Conservation (phyloP, 92 coral and sea anemone species). For the Scolanthus callimorphus region DNA sequence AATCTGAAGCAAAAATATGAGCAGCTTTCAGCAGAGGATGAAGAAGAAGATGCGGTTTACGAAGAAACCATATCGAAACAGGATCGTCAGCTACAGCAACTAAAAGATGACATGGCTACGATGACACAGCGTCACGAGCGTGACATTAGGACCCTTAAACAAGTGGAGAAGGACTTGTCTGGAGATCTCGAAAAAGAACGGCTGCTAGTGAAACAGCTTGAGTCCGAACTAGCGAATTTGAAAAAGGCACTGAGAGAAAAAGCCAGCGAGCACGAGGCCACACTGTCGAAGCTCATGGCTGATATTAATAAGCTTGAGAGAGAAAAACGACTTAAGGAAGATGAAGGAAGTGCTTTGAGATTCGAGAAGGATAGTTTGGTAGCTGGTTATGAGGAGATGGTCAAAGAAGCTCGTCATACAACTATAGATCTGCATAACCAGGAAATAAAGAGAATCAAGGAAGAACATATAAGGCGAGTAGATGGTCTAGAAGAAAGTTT, state of each 20-base stretch:
- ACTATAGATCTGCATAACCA: background rate
- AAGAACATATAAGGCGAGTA: conserved; percentile 27
- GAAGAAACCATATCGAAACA: conserved; percentile 16
- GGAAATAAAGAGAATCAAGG: conserved; percentile 9
- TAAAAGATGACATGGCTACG: conserved; percentile 16
- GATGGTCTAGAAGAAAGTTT: conserved; percentile 41
- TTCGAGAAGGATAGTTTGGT: conserved; percentile 14
- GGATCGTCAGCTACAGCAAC: conserved; percentile 24
- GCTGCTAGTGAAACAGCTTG: background rate
- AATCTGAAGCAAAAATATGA: conserved; percentile 5
- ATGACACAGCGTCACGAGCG: conserved; percentile 20
- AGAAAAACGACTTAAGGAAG: background rate
- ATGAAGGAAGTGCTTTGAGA: background rate
- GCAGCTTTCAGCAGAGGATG: conserved; percentile 6
- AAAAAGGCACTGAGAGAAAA: conserved; percentile 11
- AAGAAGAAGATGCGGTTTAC: background rate
- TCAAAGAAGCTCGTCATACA: background rate
- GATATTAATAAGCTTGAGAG: conserved; percentile 15
- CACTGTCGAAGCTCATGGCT: conserved; percentile 11
- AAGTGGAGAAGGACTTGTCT: conserved; percentile 6
- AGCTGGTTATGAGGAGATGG: conserved; percentile 11
- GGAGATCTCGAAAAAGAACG: conserved; percentile 7
- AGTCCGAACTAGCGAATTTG: background rate
- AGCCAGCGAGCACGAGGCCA: background rate
- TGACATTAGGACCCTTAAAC: conserved; percentile 17